Base-by-base conservation (phyloP, 2,888 invertebrate species). In the Lordiphosa andalusiaca region DNA sequence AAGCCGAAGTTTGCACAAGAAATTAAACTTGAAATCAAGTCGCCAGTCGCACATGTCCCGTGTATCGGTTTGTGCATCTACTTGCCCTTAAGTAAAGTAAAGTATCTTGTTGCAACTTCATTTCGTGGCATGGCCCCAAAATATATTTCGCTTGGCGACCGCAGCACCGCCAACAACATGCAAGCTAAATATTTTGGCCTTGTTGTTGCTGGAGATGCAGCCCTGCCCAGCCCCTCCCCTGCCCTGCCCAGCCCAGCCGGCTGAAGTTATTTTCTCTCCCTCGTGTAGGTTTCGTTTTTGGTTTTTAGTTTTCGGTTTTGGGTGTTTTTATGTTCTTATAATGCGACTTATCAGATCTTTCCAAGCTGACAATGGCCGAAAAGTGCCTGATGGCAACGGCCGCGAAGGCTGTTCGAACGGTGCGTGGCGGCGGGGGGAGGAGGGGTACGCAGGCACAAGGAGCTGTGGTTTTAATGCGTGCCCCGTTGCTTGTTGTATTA, bases 261-360 rank as follows among this genome's bases (percentile, higher is more conserved):
- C 63, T 61, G 49, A 76, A 77, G 84, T 84, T 81, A 75, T 80
- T 82, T 80, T 76, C 68, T 80, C 70, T 80, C 65, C 68, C 70
- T 71, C 67, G 69, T 67, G 58, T 67, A 54, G 66, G 62, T 82
- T 69, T 74, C 78, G 69, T 53, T 82, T 73, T 67, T 53, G 62
- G 73, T 63, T 58, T 50, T 46, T 67, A 50, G 60, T 47, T 74
- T 84, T 74, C 53, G 64, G 67, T 84, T 52, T 65, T 84, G 81
- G 81, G 81, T 85, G 81, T 84, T 84, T 86, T 84, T 86, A 84
- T 86, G 84, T 84, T 85, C 86, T 84, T 84, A 84, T 84, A 84
- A 84, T 84, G 77, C 85, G 74, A 76, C 75, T 84, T 84, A 84
- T 84, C 84, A 86, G 84, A 84, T 84, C 83, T 77, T 75, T 63